phyloP scores from a whole-genome alignment of 1,140 invertebrate species.

The Brachionus calyciflorus region DNA sequence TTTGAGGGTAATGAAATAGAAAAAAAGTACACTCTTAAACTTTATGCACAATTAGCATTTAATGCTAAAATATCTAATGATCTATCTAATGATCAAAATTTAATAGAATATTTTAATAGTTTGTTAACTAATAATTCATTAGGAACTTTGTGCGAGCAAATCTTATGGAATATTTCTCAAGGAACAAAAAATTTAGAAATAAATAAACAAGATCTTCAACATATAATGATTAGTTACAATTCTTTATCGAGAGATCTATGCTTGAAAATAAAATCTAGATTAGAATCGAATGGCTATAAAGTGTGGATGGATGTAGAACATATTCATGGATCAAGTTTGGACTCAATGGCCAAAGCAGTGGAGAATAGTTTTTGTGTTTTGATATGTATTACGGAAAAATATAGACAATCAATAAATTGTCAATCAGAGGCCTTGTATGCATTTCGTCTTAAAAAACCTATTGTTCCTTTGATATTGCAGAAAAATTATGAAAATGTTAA shows the following conservation, averaged over 20 bases:
- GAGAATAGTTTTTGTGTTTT: constrained; percentile 56
- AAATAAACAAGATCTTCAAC: too few species aligned
- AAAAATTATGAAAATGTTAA: constrained; percentile 51
- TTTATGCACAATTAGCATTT: constrained; percentile 29
- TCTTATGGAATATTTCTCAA: constrained; percentile 18
- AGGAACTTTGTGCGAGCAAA: background rate
- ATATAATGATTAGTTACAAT: constrained; percentile 46
- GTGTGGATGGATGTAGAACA: constrained; percentile 51
- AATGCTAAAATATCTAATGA: background rate
- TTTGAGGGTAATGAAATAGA: constrained; percentile 10
- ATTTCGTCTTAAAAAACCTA: constrained; percentile 52
- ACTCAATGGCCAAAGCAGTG: constrained; percentile 59
- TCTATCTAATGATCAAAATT: background rate
- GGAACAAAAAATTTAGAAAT: background rate
- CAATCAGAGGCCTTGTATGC: constrained; percentile 56
- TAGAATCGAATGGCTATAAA: background rate
- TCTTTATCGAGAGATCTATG: background rate
- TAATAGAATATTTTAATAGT: background rate
- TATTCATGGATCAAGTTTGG: constrained; percentile 51
- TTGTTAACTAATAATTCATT: too few species aligned
- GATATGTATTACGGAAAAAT: constrained; percentile 57
- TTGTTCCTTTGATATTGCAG: constrained; percentile 55
- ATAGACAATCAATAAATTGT: constrained; percentile 58
- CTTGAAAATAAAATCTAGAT: constrained; percentile 8
- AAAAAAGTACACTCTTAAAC: background rate